Evolutionary conservation across 2,113 vertebrate species (phyloP), one percentile per base, ranked within the genome.

Genomic region (Glaucomys volans): DNA sequence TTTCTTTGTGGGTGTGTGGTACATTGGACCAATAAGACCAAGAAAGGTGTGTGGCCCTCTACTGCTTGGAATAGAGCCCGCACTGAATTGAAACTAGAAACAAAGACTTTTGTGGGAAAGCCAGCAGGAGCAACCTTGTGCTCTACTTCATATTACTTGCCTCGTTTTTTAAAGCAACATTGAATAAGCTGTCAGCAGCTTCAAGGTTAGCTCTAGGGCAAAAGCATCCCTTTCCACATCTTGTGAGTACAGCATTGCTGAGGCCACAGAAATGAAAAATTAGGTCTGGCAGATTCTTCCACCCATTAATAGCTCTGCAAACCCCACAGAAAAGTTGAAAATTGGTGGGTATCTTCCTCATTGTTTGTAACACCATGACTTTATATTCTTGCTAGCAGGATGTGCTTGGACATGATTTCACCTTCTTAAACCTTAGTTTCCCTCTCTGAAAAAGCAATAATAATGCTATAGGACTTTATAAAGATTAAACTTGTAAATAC

Each of bases 221-320:
- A 89, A 90, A 71, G 42, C 59, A 47, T 54, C 50, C 87, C 75
- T 90, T 50, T 91, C 42, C 40, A 69, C 1, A 42, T 52, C 22
- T 94, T 14, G 54, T 64, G 44, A 81, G 12, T 20, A 93, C 18
- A 85, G 32, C 16, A 12, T 50, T n/a, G 37, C 28, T 71, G 17
- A 92, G 30, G 59, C 44, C 62, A 69, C 30, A 16, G 30, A 72
- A 80, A 72, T 47, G 47, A 54, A 40, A 85, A 64, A 75, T 88
- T 37, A 7, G 7, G 18, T 76, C 57, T 85, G 24, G 16, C 64
- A 66, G 54, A 83, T 16, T 64, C 44, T 32, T 67, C 67, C 57
- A 2, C n/a, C 30, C 30, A 79, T 80, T 90, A 47, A 85, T 62
- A 91, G 64, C 37, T 86, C 35, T 91, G 37, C n/a, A 95, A 91